phyloP scores from a whole-genome alignment of 2,888 invertebrate species.

The Calliscelio sp. region DNA sequence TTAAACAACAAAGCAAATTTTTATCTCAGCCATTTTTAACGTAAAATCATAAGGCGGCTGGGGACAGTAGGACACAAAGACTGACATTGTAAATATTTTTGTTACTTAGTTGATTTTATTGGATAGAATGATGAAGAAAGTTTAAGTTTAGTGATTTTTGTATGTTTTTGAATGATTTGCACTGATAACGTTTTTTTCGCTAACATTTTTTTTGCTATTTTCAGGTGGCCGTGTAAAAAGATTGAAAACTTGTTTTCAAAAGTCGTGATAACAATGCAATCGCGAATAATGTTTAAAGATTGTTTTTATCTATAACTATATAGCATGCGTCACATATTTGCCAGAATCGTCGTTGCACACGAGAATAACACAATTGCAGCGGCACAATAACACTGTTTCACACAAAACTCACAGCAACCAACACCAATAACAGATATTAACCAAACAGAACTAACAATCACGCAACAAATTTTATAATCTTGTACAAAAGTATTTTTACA shows the following conservation, averaged over 20 bases:
- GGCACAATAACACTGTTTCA: not conserved
- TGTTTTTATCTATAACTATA: not conserved
- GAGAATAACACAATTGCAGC: not conserved
- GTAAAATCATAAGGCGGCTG: conserved; percentile 16
- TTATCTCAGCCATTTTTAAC: conserved; percentile 38
- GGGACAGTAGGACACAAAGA: conserved; percentile 25
- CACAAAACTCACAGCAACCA: not conserved
- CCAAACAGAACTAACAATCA: not conserved
- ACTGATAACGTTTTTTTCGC: too few species aligned
- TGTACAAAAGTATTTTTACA: conserved; percentile 4
- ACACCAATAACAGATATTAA: conserved; percentile 20
- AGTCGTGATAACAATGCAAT: not conserved
- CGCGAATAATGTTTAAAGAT: conserved; percentile 2
- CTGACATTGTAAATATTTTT: conserved; percentile 44
- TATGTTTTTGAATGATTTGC: too few species aligned
- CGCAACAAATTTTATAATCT: not conserved
- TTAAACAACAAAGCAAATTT: conserved; percentile 28
- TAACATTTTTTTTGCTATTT: conserved; percentile 30
- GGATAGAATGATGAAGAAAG: too few species aligned
- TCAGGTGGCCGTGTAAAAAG: conserved; percentile 19
- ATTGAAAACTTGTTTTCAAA: not conserved
- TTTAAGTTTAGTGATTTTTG: too few species aligned
- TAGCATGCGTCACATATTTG: not conserved
- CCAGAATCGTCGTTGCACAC: not conserved
- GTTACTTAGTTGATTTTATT: not conserved